Evolutionary conservation across 92 coral and sea anemone genomes (phyloP).

Genomic region (Montipora capitata): DNA sequence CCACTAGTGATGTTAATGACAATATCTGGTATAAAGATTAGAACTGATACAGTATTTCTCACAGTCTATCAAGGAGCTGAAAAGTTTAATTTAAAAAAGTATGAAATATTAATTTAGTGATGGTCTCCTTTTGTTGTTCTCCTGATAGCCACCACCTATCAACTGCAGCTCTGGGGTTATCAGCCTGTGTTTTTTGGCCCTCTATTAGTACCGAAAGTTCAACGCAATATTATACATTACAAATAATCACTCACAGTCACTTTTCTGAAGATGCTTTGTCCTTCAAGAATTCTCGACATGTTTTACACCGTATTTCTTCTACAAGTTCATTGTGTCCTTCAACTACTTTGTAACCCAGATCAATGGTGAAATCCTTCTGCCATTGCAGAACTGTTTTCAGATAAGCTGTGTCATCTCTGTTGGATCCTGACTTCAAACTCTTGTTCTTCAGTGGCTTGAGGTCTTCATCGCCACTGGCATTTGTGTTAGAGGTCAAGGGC

Average conservation of each 20-base stretch:
- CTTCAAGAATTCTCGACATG: background rate
- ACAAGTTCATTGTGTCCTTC: background rate
- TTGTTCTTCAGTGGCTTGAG: background rate
- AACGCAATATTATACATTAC: too few relatives aligned
- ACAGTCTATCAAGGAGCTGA: background rate
- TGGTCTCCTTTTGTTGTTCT: background rate
- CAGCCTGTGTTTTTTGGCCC: too few relatives aligned
- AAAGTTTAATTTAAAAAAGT: background rate
- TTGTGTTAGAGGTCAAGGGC: background rate
- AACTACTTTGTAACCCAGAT: constrained; percentile 7
- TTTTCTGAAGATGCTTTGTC: background rate
- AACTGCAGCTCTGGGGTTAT: background rate
- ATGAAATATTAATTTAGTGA: too few relatives aligned
- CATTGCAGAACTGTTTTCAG: background rate
- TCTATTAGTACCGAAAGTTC: too few relatives aligned
- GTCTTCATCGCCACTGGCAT: constrained; percentile 11
- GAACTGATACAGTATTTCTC: background rate
- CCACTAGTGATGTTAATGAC: background rate
- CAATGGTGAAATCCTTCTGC: background rate
- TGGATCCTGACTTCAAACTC: constrained; percentile 12
- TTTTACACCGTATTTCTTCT: constrained; percentile 8
- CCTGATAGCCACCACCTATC: background rate
- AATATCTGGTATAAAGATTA: background rate
- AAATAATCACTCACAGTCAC: too few relatives aligned
- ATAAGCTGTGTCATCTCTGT: constrained; percentile 2